A percentile compares a stretch with the other conserved stretches of the same genome.
phyloP scores from a whole-genome alignment of 2,797 vertebrate species.

The Gambusia yucatana region DNA sequence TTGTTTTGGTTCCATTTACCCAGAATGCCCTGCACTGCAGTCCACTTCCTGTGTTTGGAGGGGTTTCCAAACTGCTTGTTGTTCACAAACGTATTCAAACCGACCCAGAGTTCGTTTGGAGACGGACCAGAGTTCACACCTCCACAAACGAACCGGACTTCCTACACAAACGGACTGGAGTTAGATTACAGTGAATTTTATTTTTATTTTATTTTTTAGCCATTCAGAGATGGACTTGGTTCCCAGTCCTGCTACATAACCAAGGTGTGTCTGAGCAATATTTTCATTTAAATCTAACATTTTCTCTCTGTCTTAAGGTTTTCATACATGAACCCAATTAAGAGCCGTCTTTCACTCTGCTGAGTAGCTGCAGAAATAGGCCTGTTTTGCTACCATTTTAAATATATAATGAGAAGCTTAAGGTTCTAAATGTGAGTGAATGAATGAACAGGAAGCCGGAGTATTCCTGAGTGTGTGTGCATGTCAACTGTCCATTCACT shows the following conservation, averaged over 20 bases:
- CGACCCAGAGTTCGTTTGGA: no score
- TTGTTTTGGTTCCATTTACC: no score
- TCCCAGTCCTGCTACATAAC: background rate
- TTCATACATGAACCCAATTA: background rate
- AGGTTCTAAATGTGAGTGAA: background rate
- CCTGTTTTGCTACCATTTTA: background rate
- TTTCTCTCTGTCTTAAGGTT: background rate
- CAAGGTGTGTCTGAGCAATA: background rate
- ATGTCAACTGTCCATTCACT: conserved; percentile 51
- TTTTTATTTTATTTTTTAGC: background rate
- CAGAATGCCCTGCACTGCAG: no score
- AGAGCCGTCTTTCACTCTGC: background rate
- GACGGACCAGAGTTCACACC: no score
- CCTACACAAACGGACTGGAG: no score
- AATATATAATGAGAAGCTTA: background rate
- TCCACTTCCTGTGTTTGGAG: no score
- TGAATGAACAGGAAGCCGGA: conserved; percentile 5
- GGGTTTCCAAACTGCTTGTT: no score
- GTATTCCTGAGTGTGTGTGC: conserved; percentile 9
- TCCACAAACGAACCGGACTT: no score
- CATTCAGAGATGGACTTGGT: background rate
- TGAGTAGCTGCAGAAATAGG: background rate
- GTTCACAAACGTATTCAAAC: no score
- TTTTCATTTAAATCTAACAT: background rate
- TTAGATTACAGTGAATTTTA: no score